Conservation (phyloP, 2,888 invertebrate genomes). For the Papilio elwesi region DNA sequence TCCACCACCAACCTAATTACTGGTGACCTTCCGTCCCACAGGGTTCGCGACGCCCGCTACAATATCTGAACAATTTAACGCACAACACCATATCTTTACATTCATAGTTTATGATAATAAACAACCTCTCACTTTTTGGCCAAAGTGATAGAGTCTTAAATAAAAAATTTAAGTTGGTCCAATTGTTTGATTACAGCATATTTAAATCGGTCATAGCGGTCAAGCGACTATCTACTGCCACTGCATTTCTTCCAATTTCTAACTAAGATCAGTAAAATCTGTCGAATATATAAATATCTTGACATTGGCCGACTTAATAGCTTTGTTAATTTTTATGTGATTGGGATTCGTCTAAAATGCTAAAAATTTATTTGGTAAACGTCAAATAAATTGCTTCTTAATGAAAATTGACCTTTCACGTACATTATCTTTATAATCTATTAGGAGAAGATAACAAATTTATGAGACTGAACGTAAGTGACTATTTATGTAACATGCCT, state of each 20-base stretch:
- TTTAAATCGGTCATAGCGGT: no score
- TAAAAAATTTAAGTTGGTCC: no score
- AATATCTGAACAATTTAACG: neutral
- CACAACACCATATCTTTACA: neutral
- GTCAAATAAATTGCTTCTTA: neutral
- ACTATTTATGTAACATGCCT: no score
- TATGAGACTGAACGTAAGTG: neutral
- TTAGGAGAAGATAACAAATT: neutral
- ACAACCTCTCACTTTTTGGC: no score
- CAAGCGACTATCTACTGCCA: no score
- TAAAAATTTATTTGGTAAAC: neutral
- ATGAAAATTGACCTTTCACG: neutral
- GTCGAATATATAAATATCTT: no score
- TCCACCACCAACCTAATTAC: constrained; percentile 71
- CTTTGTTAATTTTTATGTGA: no score
- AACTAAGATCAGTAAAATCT: no score
- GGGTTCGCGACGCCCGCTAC: constrained; percentile 50
- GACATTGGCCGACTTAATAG: no score
- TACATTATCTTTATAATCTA: neutral
- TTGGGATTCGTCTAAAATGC: no score
- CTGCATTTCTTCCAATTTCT: no score
- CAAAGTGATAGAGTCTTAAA: neutral
- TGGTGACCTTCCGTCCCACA: constrained; percentile 63
- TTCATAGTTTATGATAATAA: neutral
- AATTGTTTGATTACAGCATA: no score